phyloP scores from a whole-genome alignment of 2,888 invertebrate genomes.

The Yponomeuta cagnagella region DNA sequence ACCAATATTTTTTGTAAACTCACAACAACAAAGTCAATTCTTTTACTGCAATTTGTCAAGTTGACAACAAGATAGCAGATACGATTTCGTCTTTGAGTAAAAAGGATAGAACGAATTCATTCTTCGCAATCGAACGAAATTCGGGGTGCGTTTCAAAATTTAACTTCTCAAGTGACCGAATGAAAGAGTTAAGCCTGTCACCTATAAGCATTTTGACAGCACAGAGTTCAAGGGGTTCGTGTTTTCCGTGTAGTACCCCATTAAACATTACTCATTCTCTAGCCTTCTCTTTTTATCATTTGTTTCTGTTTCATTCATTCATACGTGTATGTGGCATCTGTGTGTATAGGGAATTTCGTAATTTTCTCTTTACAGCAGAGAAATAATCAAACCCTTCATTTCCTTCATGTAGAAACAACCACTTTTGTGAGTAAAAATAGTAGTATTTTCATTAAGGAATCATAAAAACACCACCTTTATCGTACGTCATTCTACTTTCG shows the following conservation, averaged over 20 bases:
- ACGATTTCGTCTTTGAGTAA: not conserved
- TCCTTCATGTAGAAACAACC: constrained; percentile 64
- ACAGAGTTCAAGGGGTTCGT: not conserved
- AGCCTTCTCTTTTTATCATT: constrained; percentile 31
- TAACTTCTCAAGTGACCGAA: not conserved
- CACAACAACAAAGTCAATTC: not conserved
- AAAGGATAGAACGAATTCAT: not conserved
- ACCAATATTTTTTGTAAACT: constrained; percentile 10
- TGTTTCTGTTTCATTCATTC: constrained; percentile 51
- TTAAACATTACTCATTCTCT: constrained; percentile 27
- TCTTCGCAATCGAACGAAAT: not conserved
- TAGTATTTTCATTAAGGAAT: constrained; percentile 22
- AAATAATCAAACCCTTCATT: constrained; percentile 35
- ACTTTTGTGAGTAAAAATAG: constrained; percentile 54
- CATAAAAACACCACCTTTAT: constrained; percentile 31
- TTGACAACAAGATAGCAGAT: not conserved
- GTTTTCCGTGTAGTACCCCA: not conserved
- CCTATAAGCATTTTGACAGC: not conserved
- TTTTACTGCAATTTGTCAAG: not conserved
- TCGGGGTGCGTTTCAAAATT: not conserved
- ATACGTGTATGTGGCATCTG: constrained; percentile 72
- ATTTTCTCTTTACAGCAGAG: constrained; percentile 46
- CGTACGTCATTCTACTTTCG: constrained; percentile 54
- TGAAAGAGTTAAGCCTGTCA: not conserved
- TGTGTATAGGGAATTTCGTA: constrained; percentile 55